phyloP scores from a whole-genome alignment of 2,888 invertebrate genomes.

The Geotrupes spiniger region DNA sequence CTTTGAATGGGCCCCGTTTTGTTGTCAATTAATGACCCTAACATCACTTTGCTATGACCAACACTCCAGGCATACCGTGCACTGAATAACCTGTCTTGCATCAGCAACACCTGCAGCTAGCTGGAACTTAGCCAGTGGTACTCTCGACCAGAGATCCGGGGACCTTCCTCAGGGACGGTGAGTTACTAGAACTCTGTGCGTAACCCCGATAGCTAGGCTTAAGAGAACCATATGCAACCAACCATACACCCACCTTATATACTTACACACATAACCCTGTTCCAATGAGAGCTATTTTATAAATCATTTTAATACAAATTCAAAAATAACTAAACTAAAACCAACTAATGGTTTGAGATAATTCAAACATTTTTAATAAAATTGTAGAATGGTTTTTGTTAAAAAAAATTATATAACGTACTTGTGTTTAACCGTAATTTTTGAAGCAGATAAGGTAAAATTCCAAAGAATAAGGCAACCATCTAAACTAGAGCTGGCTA shows the following conservation, averaged over 20 bases:
- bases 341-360: too few relatives aligned
- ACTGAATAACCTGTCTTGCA: constrained; percentile 39
- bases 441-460: constrained; percentile 29
- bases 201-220: constrained; percentile 49
- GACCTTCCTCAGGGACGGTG: constrained; percentile 53
- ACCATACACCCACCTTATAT: constrained; percentile 9
- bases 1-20: constrained; percentile 46
- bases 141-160: constrained; percentile 55
- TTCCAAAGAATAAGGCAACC: constrained; percentile 44
- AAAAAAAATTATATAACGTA: constrained; percentile 18
- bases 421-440: constrained; percentile 33
- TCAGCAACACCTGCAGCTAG: constrained; percentile 43
- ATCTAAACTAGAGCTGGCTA: constrained; percentile 44
- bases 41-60: constrained; percentile 46
- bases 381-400: not conserved
- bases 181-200: constrained; percentile 48
- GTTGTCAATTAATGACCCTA: constrained; percentile 34
- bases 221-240: constrained; percentile 38
- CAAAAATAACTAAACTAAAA: too few relatives aligned
- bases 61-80: constrained; percentile 38
- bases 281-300: not conserved
- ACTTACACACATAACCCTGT: not conserved
- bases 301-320: too few relatives aligned
- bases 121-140: constrained; percentile 48
- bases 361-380: too few relatives aligned